These are phyloP conservation scores for Dynastes tityus DNA, from an alignment of 2,888 invertebrate species.

Conservation along the genomic window DNA sequence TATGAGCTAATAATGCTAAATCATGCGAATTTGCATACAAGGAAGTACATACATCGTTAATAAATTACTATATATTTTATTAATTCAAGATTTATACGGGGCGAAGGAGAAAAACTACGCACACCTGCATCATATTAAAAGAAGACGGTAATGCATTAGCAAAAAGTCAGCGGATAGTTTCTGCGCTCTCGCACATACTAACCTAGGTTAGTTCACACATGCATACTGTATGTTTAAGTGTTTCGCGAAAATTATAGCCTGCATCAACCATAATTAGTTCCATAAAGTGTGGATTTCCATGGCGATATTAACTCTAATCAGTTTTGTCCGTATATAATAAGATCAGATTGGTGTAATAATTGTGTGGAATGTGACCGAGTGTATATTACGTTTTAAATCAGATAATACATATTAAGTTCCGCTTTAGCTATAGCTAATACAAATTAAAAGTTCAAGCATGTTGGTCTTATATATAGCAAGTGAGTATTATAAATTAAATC, in stretches of 20 bases:
- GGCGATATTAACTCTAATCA: constrained; percentile 48
- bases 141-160: constrained; percentile 53
- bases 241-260: constrained; percentile 51
- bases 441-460: constrained; percentile 5
- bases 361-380: constrained; percentile 35
- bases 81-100: constrained; percentile 57
- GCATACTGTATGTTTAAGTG: constrained; percentile 42
- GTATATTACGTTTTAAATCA: constrained; percentile 37
- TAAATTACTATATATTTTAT: constrained; percentile 57
- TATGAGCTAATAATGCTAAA: constrained; percentile 54
- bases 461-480: neutral
- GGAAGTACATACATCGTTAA: constrained; percentile 57
- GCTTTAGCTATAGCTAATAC: constrained; percentile 14
- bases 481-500: neutral
- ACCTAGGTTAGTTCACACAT: constrained; percentile 31
- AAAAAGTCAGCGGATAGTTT: constrained; percentile 35
- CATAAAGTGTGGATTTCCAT: constrained; percentile 50
- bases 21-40: constrained; percentile 57
- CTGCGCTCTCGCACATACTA: constrained; percentile 34
- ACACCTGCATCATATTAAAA: constrained; percentile 56
- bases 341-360: constrained; percentile 41
- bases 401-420: constrained; percentile 35
- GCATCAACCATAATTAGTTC: constrained; percentile 50
- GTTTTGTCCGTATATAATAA: constrained; percentile 43
- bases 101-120: constrained; percentile 52